phyloP scores from a whole-genome alignment of 1,140 invertebrate genomes.

The Listronotus bonariensis region DNA sequence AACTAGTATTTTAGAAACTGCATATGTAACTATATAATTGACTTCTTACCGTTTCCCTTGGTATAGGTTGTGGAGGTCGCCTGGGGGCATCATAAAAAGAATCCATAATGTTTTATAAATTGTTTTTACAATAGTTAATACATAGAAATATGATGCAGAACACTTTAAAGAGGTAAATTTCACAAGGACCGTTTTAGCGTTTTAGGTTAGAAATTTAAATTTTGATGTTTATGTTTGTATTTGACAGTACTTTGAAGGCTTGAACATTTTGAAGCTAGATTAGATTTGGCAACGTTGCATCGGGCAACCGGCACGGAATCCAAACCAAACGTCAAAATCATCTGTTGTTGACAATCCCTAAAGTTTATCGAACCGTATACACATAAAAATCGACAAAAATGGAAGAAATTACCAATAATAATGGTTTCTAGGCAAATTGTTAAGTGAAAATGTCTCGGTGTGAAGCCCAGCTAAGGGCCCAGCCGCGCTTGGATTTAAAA shows the following conservation, averaged over 20 bases:
- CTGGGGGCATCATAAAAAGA: slow-evolving; percentile 52
- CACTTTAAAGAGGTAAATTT: too few relatives aligned
- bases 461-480: slow-evolving; percentile 56
- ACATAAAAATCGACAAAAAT: slow-evolving; percentile 1
- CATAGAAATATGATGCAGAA: too few relatives aligned
- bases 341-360: slow-evolving; percentile 11
- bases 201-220: neutral
- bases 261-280: neutral
- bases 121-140: too few relatives aligned
- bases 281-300: neutral
- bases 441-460: slow-evolving; percentile 45
- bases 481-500: slow-evolving; percentile 69
- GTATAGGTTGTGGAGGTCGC: slow-evolving; percentile 37
- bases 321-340: slow-evolving; percentile 11
- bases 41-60: slow-evolving; percentile 40
- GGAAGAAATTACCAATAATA: neutral
- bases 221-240: slow-evolving; percentile 4
- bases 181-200: neutral
- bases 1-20: slow-evolving; percentile 3
- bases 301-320: neutral
- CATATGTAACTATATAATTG: too few relatives aligned
- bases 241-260: slow-evolving; percentile 7
- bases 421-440: slow-evolving; percentile 6
- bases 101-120: slow-evolving; percentile 42
- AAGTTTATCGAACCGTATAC: slow-evolving; percentile 22